Base-by-base conservation (phyloP, 2,797 vertebrate genomes). In the Hypotaenidia okinawae region DNA sequence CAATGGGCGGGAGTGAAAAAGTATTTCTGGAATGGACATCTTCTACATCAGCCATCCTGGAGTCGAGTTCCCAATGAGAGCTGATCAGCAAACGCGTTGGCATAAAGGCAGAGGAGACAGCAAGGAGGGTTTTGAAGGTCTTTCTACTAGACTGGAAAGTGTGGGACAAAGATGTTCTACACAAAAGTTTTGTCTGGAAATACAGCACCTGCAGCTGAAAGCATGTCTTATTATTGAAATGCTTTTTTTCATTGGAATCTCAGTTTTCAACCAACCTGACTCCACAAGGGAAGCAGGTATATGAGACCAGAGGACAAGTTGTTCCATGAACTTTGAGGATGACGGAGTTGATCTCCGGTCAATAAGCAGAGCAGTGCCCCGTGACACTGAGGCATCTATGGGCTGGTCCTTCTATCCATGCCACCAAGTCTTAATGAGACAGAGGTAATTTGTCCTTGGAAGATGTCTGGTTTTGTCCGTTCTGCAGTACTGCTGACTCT, bases 331-430 rank as follows among this genome's bases (percentile, higher is more conserved):
- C 22, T 66, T 11, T 28, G 28, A 77, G 63, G 47, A 51, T 72
- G 28, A 28, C 76, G 51, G n/a, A 7, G 52, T 73, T 67, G n/a
- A 54, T 49, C n/a, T 73, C 55, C 37, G 27, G 43, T 54, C 30
- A 58, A 64, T 28, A 45, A 87, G 61, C 41, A 63, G 6, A 33
- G 41, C 30, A 88, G 49, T 3, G 14, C 28, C 54, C 9, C 25
- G 11, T 5, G 3, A 45, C 16, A 19, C 30, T 27, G 32, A 61
- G 28, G 33, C 15, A 55, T 54, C 78, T 33, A n/a, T 0, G 0
- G 39, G 18, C 30, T 45, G 23, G 27, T 87, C 21, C 35, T 87
- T 27, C 37, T 47, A 27, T 27, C 49, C 37, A 18, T 28, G 27
- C 43, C 39, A 61, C 8, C 15, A 77, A 64, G 32, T 30, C n/a